phyloP scores from a whole-genome alignment of 1,140 invertebrate genomes.

The Rhopalosiphum maidis region DNA sequence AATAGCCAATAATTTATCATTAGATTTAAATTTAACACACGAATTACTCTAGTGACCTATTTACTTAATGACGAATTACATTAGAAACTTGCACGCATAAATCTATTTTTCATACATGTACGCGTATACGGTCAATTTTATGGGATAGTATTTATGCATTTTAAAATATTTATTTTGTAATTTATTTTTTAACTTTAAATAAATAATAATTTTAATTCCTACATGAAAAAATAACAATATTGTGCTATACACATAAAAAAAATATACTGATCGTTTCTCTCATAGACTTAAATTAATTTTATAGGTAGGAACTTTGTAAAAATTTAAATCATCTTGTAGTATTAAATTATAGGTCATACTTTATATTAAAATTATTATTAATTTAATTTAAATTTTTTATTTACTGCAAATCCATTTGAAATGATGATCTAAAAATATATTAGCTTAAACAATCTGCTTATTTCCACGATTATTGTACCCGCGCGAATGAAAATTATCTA shows the following conservation, averaged over 20 bases:
- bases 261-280: no score
- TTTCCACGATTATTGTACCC: neutral
- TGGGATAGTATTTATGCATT: neutral
- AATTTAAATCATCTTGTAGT: neutral
- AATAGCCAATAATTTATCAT: no score
- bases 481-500: neutral
- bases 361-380: neutral
- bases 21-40: no score
- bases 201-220: no score
- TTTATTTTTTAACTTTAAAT: neutral
- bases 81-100: neutral
- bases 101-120: neutral
- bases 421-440: neutral
- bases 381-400: neutral
- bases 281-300: neutral
- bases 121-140: neutral
- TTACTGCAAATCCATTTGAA: neutral
- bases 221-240: no score
- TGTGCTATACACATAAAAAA: no score
- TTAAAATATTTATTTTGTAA: no score
- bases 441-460: neutral
- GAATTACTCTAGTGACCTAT: no score
- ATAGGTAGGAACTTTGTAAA: no score
- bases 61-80: no score
- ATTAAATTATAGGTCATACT: no score